A percentile compares a stretch with the other conserved stretches of the same genome.
Conservation (phyloP, 2,113 vertebrate species). For the Gallinago paraguaiae region DNA sequence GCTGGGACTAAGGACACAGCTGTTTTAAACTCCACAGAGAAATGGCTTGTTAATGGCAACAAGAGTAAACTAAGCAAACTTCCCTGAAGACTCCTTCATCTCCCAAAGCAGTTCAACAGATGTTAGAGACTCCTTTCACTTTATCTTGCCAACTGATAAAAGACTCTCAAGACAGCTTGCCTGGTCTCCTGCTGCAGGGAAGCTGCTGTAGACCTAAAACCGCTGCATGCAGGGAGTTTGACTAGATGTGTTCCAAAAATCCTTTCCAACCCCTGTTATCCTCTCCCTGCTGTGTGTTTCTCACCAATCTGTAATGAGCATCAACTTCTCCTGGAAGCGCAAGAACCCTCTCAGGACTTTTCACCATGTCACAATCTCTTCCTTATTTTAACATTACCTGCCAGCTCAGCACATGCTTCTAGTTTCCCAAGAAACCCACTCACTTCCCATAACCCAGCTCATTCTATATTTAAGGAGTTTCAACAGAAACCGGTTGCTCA, state of each 20-base stretch:
- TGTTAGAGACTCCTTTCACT: neutral
- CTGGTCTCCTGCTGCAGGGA: neutral
- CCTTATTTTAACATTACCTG: neutral
- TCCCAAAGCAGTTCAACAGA: neutral
- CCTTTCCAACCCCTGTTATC: neutral
- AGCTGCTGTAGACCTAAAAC: neutral
- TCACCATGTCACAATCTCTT: neutral
- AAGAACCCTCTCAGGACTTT: neutral
- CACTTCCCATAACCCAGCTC: neutral
- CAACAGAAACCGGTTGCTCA: neutral
- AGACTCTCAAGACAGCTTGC: neutral
- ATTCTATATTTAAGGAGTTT: neutral
- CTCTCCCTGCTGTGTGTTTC: neutral
- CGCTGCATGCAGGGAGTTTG: neutral
- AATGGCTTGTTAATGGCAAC: neutral
- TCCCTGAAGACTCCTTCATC: neutral
- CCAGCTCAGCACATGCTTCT: neutral
- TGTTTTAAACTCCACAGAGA: neutral
- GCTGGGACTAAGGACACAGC: neutral
- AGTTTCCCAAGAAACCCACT: neutral
- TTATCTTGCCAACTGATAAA: neutral
- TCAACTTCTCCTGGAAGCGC: neutral
- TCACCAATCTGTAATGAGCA: neutral
- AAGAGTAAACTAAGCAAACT: neutral
- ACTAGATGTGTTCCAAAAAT: neutral